Evolutionary conservation across 2,113 vertebrate species (phyloP), one percentile per base, ranked within the genome.

Genomic region (Egretta garzetta): DNA sequence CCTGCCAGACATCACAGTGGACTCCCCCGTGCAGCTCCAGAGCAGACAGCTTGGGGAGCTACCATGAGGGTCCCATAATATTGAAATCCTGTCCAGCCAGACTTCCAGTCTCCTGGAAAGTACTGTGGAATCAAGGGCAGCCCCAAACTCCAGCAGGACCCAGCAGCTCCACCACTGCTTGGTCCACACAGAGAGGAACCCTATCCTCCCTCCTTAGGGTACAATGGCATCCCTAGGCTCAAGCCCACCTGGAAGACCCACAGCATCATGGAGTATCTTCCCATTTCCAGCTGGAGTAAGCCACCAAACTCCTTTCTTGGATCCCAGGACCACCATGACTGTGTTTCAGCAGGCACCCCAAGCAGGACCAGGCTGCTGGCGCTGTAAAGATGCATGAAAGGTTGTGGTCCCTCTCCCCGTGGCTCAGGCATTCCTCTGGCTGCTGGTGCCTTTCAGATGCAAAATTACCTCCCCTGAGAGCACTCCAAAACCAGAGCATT

Each of bases 111-210:
- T 81, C 64, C 59, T 64, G 20, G 33, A 67, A 8, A 75, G 14
- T 56, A 60, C 14, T 18, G 33, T 82, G 28, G 39, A 37, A 53
- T 55, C 37, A 75, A 67, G 32, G 16, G 60, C 19, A 85, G 41
- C 12, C 16, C 28, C 27, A 56, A 35, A 30, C 7, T 83, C n/a
- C 47, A 74, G 16, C 28, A 55, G 72, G 43, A 83, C 13, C 8
- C 23, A 47, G 41, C 41, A 83, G 12, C 47, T 83, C 26, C 60
- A 73, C 7, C 37, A 30, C 47, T 52, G 8, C 47, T 62, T 74
- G 27, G 6, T 30, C n/a, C 37, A 39, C 0, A 0, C 32, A 41
- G n/a, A 50, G 5, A 72, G 33, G 16, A 87, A 2, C 6, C 26
- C 4, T 72, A 8, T 72, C 14, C 32, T 68, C 27, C 30, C 17